Conservation (phyloP, 2,113 vertebrate genomes). For the Carassius gibelio region DNA sequence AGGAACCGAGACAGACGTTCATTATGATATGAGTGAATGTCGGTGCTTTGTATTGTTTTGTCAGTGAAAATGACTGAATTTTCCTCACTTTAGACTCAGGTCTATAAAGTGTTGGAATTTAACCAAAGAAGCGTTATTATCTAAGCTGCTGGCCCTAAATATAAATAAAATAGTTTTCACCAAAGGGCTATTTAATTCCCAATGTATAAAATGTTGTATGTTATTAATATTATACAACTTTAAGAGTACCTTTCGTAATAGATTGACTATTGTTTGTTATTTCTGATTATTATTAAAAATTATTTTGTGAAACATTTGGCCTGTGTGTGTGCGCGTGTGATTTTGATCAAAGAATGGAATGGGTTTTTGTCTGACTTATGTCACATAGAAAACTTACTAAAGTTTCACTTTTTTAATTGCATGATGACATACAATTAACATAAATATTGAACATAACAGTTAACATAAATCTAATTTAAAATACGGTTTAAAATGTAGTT, state of each 20-base stretch:
- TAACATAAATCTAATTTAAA: background rate
- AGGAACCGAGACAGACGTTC: conserved; percentile 16
- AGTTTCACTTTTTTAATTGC: too few relatives aligned
- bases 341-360: background rate
- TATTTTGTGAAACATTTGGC: background rate
- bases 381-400: background rate
- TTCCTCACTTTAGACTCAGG: conserved; percentile 18
- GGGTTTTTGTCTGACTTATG: background rate
- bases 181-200: conserved; percentile 6
- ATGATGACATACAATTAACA: background rate
- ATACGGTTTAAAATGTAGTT: background rate
- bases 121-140: conserved; percentile 34
- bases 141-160: conserved; percentile 31
- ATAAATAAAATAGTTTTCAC: conserved; percentile 9
- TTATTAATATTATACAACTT: background rate
- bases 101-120: conserved; percentile 26
- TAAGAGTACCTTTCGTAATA: conserved; percentile 23
- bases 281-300: conserved; percentile 19
- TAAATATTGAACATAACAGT: background rate
- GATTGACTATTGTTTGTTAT: conserved; percentile 6
- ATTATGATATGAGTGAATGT: conserved; percentile 8
- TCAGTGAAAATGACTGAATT: conserved; percentile 19
- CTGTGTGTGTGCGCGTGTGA: background rate
- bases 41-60: conserved; percentile 25
- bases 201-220: conserved; percentile 10